Percentiles rank a stretch among this genome's conserved stretches.
phyloP scores from a whole-genome alignment of 2,888 invertebrate genomes.

The Sarcophaga rosellei region DNA sequence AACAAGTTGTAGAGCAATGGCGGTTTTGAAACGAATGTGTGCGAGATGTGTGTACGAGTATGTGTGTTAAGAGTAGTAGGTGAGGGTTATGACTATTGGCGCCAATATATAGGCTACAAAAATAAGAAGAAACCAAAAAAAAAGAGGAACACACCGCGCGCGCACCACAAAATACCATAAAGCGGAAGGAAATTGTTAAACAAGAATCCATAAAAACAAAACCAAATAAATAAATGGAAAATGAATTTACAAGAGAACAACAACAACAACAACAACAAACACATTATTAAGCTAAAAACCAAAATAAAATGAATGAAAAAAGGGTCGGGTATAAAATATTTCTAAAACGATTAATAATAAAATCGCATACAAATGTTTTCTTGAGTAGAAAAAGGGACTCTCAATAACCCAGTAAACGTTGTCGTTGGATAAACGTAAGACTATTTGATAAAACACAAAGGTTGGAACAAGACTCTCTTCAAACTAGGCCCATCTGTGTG shows the following conservation, averaged over 20 bases:
- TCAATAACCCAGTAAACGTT: background rate
- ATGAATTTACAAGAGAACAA: constrained; percentile 12
- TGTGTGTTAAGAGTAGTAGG: constrained; percentile 18
- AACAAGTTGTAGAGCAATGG: constrained; percentile 37
- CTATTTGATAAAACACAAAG: no score
- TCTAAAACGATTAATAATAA: constrained; percentile 44
- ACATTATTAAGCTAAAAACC: background rate
- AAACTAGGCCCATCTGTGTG: no score
- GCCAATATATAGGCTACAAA: constrained; percentile 33
- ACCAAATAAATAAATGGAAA: constrained; percentile 12
- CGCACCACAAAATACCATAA: constrained; percentile 53
- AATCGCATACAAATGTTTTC: background rate
- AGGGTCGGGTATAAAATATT: background rate
- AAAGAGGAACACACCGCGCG: constrained; percentile 1
- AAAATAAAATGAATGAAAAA: background rate
- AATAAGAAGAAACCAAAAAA: background rate
- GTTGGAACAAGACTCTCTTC: no score
- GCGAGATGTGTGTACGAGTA: background rate
- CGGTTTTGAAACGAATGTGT: background rate
- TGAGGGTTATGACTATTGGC: constrained; percentile 33
- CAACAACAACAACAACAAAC: background rate
- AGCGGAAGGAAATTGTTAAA: constrained; percentile 64
- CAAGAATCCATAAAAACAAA: constrained; percentile 30
- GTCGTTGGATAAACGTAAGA: background rate
- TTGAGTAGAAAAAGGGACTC: background rate